A percentile compares a stretch with the other conserved stretches of the same genome.
phyloP scores from a whole-genome alignment of 2,888 invertebrate genomes.

The Harpalus rubripes region DNA sequence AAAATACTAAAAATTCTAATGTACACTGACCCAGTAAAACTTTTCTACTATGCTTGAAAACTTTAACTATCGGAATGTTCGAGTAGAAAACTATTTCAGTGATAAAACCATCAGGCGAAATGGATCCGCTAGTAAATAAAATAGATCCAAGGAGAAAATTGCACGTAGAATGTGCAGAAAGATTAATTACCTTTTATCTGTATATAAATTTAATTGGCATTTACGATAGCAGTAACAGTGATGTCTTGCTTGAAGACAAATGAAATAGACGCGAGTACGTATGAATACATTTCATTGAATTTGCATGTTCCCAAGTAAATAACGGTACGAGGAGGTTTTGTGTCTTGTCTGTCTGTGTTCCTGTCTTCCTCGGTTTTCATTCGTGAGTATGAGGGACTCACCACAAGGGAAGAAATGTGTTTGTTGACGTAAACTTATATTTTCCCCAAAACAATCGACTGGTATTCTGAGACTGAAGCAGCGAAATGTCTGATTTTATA shows the following conservation, averaged over 20 bases:
- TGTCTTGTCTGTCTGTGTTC: conserved; percentile 28
- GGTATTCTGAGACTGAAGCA: background rate
- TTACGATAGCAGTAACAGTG: conserved; percentile 26
- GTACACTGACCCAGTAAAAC: too few relatives aligned
- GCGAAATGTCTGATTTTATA: too few relatives aligned
- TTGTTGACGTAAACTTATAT: conserved; percentile 35
- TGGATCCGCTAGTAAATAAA: background rate
- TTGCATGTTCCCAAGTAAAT: conserved; percentile 53
- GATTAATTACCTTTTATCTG: conserved; percentile 19
- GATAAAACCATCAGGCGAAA: background rate
- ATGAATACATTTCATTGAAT: conserved; percentile 51
- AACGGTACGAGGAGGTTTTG: conserved; percentile 45
- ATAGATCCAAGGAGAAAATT: background rate
- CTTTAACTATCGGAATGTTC: background rate
- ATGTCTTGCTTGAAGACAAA: conserved; percentile 35
- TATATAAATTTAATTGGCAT: conserved; percentile 43
- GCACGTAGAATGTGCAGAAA: background rate
- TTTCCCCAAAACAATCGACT: conserved; percentile 31
- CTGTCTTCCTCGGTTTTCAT: conserved; percentile 11
- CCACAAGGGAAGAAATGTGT: conserved; percentile 5
- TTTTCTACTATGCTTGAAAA: too few relatives aligned
- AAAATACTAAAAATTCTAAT: too few relatives aligned
- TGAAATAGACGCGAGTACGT: conserved; percentile 37
- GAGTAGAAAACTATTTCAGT: background rate
- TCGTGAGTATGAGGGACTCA: background rate